phyloP scores from a whole-genome alignment of 92 coral and sea anemone genomes.

The Metridium senile region DNA sequence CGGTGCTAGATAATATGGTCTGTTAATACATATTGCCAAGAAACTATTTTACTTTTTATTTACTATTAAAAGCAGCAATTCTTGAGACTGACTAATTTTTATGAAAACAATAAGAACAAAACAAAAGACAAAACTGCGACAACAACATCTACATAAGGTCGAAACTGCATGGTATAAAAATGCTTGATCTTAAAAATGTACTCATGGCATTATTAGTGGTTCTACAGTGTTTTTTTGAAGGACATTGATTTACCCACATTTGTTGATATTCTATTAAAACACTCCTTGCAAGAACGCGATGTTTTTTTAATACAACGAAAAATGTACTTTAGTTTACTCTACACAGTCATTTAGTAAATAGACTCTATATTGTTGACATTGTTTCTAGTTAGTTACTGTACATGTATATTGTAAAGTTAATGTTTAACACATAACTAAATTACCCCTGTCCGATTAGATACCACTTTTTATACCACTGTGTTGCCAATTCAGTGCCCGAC shows the following conservation, averaged over 20 bases:
- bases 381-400: neutral
- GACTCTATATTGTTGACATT: neutral
- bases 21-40: too few species aligned
- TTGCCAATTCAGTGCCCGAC: slow-evolving; percentile 35
- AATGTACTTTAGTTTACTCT: neutral
- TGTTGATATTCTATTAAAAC: too few species aligned
- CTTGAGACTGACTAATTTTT: too few species aligned
- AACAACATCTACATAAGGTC: too few species aligned
- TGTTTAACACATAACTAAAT: neutral
- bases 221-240: too few species aligned
- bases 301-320: neutral
- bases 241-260: too few species aligned
- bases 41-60: too few species aligned
- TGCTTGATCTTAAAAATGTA: neutral
- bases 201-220: too few species aligned
- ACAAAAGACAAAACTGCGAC: too few species aligned
- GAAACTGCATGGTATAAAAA: neutral
- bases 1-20: too few species aligned
- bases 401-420: neutral
- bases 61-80: too few species aligned
- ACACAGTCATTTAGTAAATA: neutral
- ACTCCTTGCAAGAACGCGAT: neutral
- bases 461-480: slow-evolving; percentile 72
- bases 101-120: too few species aligned
- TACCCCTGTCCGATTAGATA: slow-evolving; percentile 13